A percentile compares a stretch with the other conserved stretches of the same genome.
These are phyloP conservation scores for Leptopilina boulardi DNA, from an alignment of 1,140 invertebrate species.

Conservation along the genomic window DNA sequence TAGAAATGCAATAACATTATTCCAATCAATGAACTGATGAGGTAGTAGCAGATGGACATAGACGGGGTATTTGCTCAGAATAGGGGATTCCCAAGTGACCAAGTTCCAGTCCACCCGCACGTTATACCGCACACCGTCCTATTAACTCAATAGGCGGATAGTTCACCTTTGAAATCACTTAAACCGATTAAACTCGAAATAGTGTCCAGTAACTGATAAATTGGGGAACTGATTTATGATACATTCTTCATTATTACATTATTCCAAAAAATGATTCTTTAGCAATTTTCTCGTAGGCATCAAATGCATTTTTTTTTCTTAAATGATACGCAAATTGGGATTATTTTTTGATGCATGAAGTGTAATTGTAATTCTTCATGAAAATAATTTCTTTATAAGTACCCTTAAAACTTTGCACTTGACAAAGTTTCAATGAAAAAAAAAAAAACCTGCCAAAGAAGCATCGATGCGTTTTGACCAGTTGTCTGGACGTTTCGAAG, in stretches of 20 bases:
- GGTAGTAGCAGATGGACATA: constrained; percentile 13
- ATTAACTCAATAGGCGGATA: not conserved
- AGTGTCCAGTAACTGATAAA: constrained; percentile 1
- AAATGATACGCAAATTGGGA: too few relatives aligned
- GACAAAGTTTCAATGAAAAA: not conserved
- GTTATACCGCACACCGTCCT: constrained; percentile 1
- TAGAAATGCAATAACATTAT: not conserved
- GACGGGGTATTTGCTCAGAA: not conserved
- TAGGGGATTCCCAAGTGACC: constrained; percentile 31
- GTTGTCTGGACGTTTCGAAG: constrained; percentile 24
- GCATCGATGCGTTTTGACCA: constrained; percentile 18
- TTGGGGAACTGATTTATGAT: not conserved
- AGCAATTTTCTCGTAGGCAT: too few relatives aligned
- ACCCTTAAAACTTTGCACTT: not conserved
- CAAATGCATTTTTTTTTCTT: too few relatives aligned
- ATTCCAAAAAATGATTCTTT: too few relatives aligned
- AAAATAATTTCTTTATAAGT: not conserved
- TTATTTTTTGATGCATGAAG: too few relatives aligned
- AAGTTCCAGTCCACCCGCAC: constrained; percentile 27
- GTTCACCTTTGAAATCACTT: constrained; percentile 63
- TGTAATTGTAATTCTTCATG: too few relatives aligned
- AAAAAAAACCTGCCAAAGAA: not conserved
- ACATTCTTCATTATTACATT: too few relatives aligned
- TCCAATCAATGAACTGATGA: constrained; percentile 14
- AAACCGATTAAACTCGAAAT: constrained; percentile 64